A percentile compares a stretch with the other conserved stretches of the same genome.
Conservation (phyloP, 2,113 vertebrate genomes). For the Hippocampus guttulatus region DNA sequence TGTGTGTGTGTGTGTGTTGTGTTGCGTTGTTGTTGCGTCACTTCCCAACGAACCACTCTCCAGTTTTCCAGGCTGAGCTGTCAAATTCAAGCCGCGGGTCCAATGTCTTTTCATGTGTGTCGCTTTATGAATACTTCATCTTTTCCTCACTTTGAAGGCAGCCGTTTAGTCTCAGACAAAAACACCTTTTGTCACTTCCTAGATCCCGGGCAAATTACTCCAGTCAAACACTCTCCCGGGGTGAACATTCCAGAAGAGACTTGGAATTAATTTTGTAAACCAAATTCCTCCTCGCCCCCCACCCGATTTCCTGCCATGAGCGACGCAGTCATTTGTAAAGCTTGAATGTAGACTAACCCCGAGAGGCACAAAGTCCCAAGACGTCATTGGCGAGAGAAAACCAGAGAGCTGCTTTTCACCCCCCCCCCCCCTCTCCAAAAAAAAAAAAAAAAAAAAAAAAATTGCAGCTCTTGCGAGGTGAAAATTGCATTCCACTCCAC, state of each 20-base stretch:
- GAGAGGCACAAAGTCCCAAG: conserved; percentile 48
- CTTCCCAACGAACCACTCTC: conserved; percentile 9
- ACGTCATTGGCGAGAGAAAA: conserved; percentile 46
- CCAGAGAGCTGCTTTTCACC: background rate
- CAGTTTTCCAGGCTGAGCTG: conserved; percentile 36
- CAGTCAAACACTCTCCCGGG: conserved; percentile 50
- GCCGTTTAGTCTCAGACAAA: conserved; percentile 50
- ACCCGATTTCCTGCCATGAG: conserved; percentile 43
- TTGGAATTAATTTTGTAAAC: conserved; percentile 41
- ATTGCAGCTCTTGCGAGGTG: too few relatives aligned
- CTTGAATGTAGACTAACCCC: conserved; percentile 59
- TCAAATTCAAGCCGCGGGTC: conserved; percentile 44
- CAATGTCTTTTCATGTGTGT: conserved; percentile 43
- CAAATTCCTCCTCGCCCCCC: background rate
- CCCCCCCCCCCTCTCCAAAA: too few relatives aligned
- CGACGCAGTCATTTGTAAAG: conserved; percentile 48
- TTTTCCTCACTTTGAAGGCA: conserved; percentile 33
- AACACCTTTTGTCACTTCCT: conserved; percentile 51
- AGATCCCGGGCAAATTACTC: conserved; percentile 54
- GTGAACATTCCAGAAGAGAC: conserved; percentile 50
- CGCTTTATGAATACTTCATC: conserved; percentile 58
- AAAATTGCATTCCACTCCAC: too few relatives aligned
- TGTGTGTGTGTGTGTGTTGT: too few relatives aligned
- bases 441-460: too few relatives aligned
- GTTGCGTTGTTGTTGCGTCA: background rate